phyloP scores from a whole-genome alignment of 2,797 vertebrate genomes.

The Erethizon dorsatum region DNA sequence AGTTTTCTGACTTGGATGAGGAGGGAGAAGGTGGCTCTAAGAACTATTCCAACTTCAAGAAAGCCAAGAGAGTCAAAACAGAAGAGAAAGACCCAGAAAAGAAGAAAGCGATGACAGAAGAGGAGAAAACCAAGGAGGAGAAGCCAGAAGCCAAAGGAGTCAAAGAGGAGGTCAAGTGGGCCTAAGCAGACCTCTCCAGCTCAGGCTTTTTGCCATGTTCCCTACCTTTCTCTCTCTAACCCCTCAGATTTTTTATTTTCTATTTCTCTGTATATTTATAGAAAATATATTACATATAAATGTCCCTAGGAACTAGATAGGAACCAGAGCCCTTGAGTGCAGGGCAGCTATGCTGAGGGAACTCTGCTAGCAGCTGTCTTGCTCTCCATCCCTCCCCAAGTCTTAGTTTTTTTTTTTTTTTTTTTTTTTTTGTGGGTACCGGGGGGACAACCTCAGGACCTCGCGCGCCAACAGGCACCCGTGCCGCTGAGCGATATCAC shows the following conservation, averaged over 20 bases:
- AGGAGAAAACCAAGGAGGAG: constrained; percentile 93
- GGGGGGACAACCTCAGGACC: too few species aligned
- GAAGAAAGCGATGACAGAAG: constrained; percentile 96
- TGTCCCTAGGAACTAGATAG: constrained; percentile 78
- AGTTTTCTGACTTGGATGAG: constrained; percentile 97
- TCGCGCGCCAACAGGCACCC: too few species aligned
- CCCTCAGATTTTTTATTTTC: constrained; percentile 90
- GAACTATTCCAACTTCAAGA: constrained; percentile 96
- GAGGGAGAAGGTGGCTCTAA: constrained; percentile 94
- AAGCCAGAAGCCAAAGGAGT: constrained; percentile 93
- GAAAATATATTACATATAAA: constrained; percentile 89
- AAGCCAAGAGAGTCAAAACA: constrained; percentile 95
- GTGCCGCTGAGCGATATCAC: too few species aligned
- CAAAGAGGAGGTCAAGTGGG: constrained; percentile 90
- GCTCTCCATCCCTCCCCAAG: constrained; percentile 61
- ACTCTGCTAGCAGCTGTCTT: background rate
- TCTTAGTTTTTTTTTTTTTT: too few species aligned
- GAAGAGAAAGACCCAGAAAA: constrained; percentile 94
- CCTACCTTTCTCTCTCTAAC: constrained; percentile 74
- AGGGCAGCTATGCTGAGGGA: constrained; percentile 1
- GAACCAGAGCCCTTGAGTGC: constrained; percentile 47
- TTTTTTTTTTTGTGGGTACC: too few species aligned
- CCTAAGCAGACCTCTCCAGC: constrained; percentile 83
- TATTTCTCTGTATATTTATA: constrained; percentile 90
- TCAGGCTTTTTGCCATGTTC: constrained; percentile 71